Percentiles rank a stretch among this genome's conserved stretches.
These are phyloP conservation scores for Pachydiplax longipennis DNA, from an alignment of 2,888 invertebrate genomes.

Conservation along the genomic window DNA sequence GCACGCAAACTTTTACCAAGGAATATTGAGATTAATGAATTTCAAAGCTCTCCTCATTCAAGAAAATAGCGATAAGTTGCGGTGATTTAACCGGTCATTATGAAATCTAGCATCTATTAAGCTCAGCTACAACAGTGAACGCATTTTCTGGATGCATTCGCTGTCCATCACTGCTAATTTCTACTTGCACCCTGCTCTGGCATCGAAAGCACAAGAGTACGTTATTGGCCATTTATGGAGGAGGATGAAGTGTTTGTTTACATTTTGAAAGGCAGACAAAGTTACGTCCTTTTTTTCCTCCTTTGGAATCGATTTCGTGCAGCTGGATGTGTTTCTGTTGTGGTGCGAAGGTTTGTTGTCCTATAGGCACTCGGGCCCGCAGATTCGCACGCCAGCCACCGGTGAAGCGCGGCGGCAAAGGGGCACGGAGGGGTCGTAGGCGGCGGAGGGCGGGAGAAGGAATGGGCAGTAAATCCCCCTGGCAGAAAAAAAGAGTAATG, in stretches of 20 bases:
- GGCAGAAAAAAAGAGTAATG: slow-evolving; percentile 40
- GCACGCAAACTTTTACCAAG: neutral
- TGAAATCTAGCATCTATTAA: neutral
- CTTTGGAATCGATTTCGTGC: neutral
- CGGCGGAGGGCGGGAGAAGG: neutral
- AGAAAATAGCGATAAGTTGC: too few species aligned
- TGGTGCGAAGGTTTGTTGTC: slow-evolving; percentile 29
- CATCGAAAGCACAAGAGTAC: neutral
- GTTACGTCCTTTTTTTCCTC: neutral
- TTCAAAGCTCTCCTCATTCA: neutral
- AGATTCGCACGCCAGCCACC: slow-evolving; percentile 32
- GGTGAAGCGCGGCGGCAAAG: slow-evolving; percentile 32
- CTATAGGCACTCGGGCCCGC: neutral
- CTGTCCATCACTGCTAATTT: neutral
- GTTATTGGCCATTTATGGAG: neutral
- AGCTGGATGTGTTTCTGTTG: slow-evolving; percentile 13
- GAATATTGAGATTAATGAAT: neutral
- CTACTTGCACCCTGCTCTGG: neutral
- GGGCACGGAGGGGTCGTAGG: neutral
- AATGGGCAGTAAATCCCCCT: slow-evolving; percentile 10
- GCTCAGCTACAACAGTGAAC: neutral
- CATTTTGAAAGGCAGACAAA: slow-evolving; percentile 15
- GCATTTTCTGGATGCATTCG: neutral
- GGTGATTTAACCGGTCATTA: too few species aligned
- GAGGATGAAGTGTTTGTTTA: slow-evolving; percentile 20